Conservation (phyloP, 2,113 vertebrate genomes). For the Microcebus jonahi region DNA sequence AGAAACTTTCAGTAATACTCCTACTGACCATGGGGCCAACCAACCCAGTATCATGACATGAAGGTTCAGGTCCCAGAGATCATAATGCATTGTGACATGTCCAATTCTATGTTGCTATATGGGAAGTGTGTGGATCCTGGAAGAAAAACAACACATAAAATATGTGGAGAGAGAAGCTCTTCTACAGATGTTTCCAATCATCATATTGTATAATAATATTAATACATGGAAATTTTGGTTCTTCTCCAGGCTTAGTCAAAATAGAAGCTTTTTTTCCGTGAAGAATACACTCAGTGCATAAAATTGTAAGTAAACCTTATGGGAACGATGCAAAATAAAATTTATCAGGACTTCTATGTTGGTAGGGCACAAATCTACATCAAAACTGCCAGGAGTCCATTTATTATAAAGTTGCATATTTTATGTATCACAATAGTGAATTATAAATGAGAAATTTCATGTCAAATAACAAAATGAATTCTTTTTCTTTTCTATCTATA, state of each 20-base stretch:
- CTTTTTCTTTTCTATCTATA: neutral
- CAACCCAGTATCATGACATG: neutral
- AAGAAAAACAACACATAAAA: neutral
- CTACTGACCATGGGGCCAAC: neutral
- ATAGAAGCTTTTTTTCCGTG: neutral
- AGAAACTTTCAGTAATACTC: neutral
- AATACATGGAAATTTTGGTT: neutral
- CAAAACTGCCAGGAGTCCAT: neutral
- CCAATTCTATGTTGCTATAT: rapidly evolving
- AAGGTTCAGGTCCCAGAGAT: neutral
- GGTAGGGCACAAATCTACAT: neutral
- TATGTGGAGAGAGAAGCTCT: neutral
- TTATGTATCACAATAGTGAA: neutral
- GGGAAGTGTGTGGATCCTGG: neutral
- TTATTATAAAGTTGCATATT: neutral
- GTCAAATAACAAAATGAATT: neutral
- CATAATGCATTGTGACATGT: neutral
- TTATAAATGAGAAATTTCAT: neutral
- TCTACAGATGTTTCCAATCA: neutral
- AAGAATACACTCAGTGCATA: neutral
- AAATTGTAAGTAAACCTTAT: neutral
- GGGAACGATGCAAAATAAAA: neutral
- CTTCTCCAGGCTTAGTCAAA: neutral
- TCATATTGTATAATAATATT: neutral
- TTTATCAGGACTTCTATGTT: neutral